Percentiles rank a stretch among this genome's conserved stretches.
These are phyloP conservation scores for Pleuronectes platessa DNA, from an alignment of 2,113 vertebrate genomes.

Conservation along the genomic window DNA sequence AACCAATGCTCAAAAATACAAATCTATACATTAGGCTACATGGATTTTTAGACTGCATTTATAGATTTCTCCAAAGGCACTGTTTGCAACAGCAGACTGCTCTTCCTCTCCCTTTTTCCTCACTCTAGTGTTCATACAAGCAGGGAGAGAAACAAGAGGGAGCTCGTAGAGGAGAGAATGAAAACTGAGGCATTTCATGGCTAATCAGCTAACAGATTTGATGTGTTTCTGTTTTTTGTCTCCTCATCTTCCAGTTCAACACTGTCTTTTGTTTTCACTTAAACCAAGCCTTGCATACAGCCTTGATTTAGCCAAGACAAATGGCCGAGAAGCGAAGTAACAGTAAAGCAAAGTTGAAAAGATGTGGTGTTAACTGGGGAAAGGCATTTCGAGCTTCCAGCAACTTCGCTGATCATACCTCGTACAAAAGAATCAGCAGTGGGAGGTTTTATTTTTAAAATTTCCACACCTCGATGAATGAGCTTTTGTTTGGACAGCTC, in stretches of 20 bases:
- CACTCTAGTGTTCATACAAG: conserved; percentile 72
- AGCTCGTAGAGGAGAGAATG: conserved; percentile 41
- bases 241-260: conserved; percentile 55
- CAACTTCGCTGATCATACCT: conserved; percentile 62
- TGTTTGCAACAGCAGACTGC: conserved; percentile 82
- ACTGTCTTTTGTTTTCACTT: conserved; percentile 39
- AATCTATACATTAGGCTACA: conserved; percentile 84
- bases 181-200: conserved; percentile 76
- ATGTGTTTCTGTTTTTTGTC: conserved; percentile 6
- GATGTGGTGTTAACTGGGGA: conserved; percentile 39
- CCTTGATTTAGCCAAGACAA: conserved; percentile 35
- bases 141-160: conserved; percentile 57
- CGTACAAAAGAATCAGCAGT: conserved; percentile 58
- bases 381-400: conserved; percentile 64
- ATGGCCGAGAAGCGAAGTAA: conserved; percentile 52
- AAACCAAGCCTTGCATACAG: conserved; percentile 49
- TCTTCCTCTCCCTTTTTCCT: conserved; percentile 63
- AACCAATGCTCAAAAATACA: conserved; percentile 69
- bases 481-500: conserved; percentile 60
- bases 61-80: conserved; percentile 84
- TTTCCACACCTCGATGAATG: background rate
- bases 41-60: conserved; percentile 81
- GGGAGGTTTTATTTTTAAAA: conserved; percentile 35
- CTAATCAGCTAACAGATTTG: conserved; percentile 63
- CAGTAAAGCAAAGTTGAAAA: conserved; percentile 56